These are phyloP conservation scores for Epinephelus coioides DNA, from an alignment of 2,797 vertebrate species.

Conservation along the genomic window DNA sequence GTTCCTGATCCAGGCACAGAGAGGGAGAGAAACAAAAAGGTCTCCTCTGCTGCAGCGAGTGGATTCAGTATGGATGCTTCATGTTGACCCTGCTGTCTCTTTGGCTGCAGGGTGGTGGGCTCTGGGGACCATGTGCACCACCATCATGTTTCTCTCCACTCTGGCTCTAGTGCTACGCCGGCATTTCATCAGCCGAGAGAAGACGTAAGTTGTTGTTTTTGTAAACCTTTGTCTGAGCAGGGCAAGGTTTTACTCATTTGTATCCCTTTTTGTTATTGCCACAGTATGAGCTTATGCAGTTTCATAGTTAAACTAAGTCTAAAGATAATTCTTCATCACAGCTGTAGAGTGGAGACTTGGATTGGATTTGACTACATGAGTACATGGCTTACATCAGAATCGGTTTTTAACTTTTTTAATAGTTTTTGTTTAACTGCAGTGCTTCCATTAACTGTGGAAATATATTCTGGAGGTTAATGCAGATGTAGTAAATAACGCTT, in stretches of 20 bases:
- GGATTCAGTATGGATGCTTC: slow-evolving; percentile 36
- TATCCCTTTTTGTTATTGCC: neutral
- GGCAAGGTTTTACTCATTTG: neutral
- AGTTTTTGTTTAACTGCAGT: neutral
- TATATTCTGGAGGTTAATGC: neutral
- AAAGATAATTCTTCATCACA: neutral
- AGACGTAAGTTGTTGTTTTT: slow-evolving; percentile 86
- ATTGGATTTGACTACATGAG: neutral
- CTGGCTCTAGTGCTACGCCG: slow-evolving; percentile 88
- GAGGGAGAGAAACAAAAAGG: slow-evolving; percentile 28
- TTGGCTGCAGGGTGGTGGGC: slow-evolving; percentile 26
- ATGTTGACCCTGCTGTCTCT: slow-evolving; percentile 46
- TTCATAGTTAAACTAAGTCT: neutral
- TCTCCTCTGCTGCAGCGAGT: slow-evolving; percentile 11
- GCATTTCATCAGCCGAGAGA: slow-evolving; percentile 86
- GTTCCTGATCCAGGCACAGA: slow-evolving; percentile 52
- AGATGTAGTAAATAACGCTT: neutral
- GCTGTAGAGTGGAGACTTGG: slow-evolving; percentile 1
- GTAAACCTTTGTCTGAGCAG: neutral
- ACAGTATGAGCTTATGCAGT: neutral
- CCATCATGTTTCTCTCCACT: slow-evolving; percentile 90
- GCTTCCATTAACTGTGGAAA: neutral
- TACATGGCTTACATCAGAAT: neutral
- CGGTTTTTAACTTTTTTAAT: neutral
- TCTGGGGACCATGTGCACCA: slow-evolving; percentile 90